Base-by-base conservation (phyloP, 2,888 invertebrate species). In the Elmis aenea region DNA sequence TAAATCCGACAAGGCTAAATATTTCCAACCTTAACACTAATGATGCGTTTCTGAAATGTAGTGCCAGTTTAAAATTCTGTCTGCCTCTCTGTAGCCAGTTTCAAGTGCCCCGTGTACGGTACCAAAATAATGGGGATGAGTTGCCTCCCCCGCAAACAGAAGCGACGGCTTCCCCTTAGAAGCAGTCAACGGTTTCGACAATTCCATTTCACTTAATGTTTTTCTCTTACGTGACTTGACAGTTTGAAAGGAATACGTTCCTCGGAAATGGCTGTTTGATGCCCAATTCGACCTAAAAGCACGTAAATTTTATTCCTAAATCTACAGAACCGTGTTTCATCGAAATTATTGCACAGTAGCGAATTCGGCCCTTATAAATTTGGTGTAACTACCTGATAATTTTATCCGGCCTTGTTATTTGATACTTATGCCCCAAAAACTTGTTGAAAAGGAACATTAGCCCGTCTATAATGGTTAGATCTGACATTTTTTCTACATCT, bases 171-270 rank as follows among this genome's bases (percentile, higher is more conserved):
- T 35, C 58, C 1, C 69, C 56, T 12, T 69, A 71, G 44, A 61
- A 61, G 1, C 69, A 70, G 14, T 58, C 52, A 5, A 52, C 45
- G 53, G 73, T 22, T 27, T 12, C 6, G 38, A 22, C n/a, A 42
- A 5, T 2, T 18, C 11, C 12, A 13, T 18, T 10, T 28, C 25
- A 8, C 13, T 15, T 5, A 28, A 26, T 5, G 16, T 9, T 5
- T 10, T 6, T n/a, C 25, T 69, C 1, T 51, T 26, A 2, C 81
- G 59, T 0, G 83, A 81, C 9, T 61, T 49, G 21, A 75, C 45
- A 33, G 73, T 74, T 54, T 75, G 72, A 57, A 67, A 81, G 3
- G 75, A 72, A 58, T 86, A 87, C 1, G 81, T 79, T 2, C 87
- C 86, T 22, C 76, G 69, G 0, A 80, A 77, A 59, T 70, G 74